Base-by-base conservation (phyloP, 1,140 invertebrate genomes). In the Sarcophaga bullata region DNA sequence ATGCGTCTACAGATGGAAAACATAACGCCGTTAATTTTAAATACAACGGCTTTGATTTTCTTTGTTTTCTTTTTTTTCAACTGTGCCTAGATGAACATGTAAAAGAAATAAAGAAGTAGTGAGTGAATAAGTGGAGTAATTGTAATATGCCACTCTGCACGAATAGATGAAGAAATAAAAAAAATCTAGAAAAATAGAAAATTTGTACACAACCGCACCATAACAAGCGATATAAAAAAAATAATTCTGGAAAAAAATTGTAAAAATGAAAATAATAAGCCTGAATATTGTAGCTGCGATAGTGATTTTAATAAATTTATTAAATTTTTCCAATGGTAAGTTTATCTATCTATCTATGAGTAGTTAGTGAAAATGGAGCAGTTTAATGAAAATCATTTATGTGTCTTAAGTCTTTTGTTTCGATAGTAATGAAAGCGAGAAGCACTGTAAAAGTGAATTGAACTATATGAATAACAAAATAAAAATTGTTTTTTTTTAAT, bases 361-460 rank as follows among this genome's bases (percentile, higher is more conserved):
- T 11, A 76, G 17, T n/a, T 3, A 76, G 15, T 49, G 6, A 49
- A 48, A 5, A 50, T n/a, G 3, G n/a, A 8, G 47, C 13, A 49
- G 49, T 9, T 3, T 17, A 50, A 49, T 49, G 50, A 0, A 50
- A 78, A 50, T 49, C 80, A n/a, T 37, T 80, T 81, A 54, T 46
- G 82, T 81, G 50, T 83, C 80, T 72, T 83, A 83, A 83, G 82
- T 83, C 82, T 83, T 83, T 83, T 83, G 82, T 83, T 81, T 68
- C 81, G 19, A 68, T 68, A 17, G 37, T 4, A 73, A 8, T 50
- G 7, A 8, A 68, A 13, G 19, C 5, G 6, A 68, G 17, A 68
- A 58, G 4, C n/a, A n/a, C 1, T 58, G n/a, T 58, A n/a, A 58
- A 13, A 58, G 10, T 19, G 9, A 7, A 25, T 25, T 37, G 10